Evolutionary conservation across 2,797 vertebrate species (phyloP).

Genomic region (Discoglossus pictus): DNA sequence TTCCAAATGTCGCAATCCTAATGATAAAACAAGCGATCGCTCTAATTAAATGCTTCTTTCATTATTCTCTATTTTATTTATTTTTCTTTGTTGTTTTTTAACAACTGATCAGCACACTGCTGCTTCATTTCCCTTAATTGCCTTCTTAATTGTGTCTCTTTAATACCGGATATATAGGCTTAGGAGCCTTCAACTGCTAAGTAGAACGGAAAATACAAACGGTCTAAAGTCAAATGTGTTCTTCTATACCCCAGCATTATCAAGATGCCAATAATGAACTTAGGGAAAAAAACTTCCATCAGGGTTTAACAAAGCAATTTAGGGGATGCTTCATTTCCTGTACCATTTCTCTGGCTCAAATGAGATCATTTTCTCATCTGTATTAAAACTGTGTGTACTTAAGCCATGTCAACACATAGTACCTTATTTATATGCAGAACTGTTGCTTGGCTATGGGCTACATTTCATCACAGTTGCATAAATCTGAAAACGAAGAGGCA

Average conservation of each 20-base stretch:
- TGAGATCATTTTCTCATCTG: conserved; percentile 49
- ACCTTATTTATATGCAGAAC: conserved; percentile 12
- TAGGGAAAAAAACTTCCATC: conserved; percentile 21
- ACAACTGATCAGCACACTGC: conserved; percentile 42
- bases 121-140: conserved; percentile 54
- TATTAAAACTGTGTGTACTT: conserved; percentile 45
- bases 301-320: conserved; percentile 45
- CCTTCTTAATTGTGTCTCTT: conserved; percentile 59
- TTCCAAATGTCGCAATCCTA: too few relatives aligned
- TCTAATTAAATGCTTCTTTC: conserved; percentile 1
- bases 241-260: conserved; percentile 33
- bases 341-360: conserved; percentile 44
- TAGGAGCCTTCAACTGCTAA: conserved; percentile 39
- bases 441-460: not conserved
- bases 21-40: too few relatives aligned
- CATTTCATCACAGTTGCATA: conserved; percentile 31
- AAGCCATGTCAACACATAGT: conserved; percentile 22
- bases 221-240: conserved; percentile 48
- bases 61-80: not conserved
- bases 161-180: conserved; percentile 53
- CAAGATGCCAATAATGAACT: conserved; percentile 52
- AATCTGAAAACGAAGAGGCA: conserved; percentile 40
- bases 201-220: conserved; percentile 12
- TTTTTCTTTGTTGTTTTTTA: conserved; percentile 46
- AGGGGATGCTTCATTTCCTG: conserved; percentile 41